Evolutionary conservation across 1,140 invertebrate species (phyloP).

Genomic region (Akabosia matsudoensis): DNA sequence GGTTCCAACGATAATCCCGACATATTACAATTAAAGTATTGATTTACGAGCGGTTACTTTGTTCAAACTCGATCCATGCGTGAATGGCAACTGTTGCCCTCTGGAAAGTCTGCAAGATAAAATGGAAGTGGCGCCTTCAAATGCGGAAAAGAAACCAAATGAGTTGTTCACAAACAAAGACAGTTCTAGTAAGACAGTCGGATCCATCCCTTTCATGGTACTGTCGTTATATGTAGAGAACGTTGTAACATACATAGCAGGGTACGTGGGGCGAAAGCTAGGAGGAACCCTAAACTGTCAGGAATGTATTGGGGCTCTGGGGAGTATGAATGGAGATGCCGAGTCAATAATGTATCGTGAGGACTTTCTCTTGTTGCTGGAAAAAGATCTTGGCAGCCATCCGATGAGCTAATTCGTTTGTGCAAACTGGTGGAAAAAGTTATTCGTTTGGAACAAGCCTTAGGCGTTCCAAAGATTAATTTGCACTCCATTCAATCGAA

Average conservation of each 20-base stretch:
- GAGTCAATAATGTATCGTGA: background rate
- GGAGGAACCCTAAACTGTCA: background rate
- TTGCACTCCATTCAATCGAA: background rate
- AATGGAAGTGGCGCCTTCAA: background rate
- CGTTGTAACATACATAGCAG: background rate
- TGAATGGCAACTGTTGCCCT: background rate
- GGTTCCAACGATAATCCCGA: conserved; percentile 52
- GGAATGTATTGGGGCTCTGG: background rate
- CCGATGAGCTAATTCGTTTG: background rate
- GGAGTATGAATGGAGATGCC: background rate
- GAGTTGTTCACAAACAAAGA: background rate
- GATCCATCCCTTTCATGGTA: background rate
- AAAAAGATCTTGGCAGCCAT: background rate
- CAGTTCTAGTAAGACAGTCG: background rate
- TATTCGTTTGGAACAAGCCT: background rate
- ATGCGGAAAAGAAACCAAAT: background rate
- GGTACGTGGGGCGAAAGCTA: background rate
- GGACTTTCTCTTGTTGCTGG: background rate
- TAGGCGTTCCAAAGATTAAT: too few species aligned
- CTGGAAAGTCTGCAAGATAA: background rate
- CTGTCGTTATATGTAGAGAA: background rate
- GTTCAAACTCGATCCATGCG: background rate
- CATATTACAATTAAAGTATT: background rate
- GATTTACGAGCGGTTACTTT: background rate
- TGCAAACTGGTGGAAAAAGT: background rate